phyloP scores from a whole-genome alignment of 2,888 invertebrate species.

The Poecilus cupreus region DNA sequence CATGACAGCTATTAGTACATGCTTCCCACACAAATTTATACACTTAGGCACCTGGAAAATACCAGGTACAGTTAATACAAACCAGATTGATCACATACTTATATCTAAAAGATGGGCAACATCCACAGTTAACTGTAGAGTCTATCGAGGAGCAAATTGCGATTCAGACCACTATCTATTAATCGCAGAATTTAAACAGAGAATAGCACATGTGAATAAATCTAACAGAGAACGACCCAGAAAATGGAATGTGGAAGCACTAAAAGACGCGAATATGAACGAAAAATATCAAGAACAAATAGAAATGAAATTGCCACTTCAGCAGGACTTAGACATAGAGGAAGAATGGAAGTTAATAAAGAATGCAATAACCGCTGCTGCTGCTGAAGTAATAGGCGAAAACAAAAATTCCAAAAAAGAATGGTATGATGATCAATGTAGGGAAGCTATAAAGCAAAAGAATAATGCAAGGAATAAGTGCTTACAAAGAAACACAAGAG shows the following conservation, averaged over 20 bases:
- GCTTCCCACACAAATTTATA: neutral
- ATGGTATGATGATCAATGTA: constrained; percentile 12
- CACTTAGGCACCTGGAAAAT: neutral
- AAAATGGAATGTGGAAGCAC: neutral
- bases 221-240: neutral
- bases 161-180: neutral
- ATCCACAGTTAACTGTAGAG: neutral
- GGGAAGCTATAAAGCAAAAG: neutral
- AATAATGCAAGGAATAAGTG: neutral
- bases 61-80: neutral
- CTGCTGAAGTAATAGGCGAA: neutral
- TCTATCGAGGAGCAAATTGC: neutral
- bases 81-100: neutral
- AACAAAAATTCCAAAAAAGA: neutral
- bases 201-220: neutral
- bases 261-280: neutral
- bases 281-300: neutral
- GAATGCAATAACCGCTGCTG: neutral
- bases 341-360: neutral
- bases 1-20: neutral
- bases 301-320: neutral
- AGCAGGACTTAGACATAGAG: neutral
- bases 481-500: neutral
- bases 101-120: neutral
- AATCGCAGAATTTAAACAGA: neutral